Conservation (phyloP, 2,113 vertebrate species). For the Forbesichthys agassizii region DNA sequence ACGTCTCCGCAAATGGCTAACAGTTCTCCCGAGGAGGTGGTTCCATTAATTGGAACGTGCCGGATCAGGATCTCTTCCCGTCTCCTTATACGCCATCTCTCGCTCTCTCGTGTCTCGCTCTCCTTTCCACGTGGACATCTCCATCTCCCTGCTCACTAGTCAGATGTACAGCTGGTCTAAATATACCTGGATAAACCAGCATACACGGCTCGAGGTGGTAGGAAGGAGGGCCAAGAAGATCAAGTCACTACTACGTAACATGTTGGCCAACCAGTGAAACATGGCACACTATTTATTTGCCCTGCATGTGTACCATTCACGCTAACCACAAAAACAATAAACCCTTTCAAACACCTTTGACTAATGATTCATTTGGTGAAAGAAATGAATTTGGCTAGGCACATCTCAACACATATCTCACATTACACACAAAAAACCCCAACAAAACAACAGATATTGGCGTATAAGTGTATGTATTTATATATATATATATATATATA, state of each 20-base stretch:
- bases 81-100: conserved; percentile 52
- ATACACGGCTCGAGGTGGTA: background rate
- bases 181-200: conserved; percentile 31
- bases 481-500: too few relatives aligned
- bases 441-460: too few relatives aligned
- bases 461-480: too few relatives aligned
- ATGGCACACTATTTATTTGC: too few relatives aligned
- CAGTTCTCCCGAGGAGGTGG: conserved; percentile 61
- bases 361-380: too few relatives aligned
- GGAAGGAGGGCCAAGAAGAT: too few relatives aligned
- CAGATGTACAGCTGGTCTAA: conserved; percentile 24
- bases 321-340: too few relatives aligned
- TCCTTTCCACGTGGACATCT: background rate
- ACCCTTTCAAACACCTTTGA: too few relatives aligned
- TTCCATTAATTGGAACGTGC: conserved; percentile 75
- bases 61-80: conserved; percentile 54
- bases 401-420: background rate
- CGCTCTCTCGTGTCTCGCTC: conserved; percentile 28
- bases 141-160: background rate
- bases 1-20: conserved; percentile 69
- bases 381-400: too few relatives aligned
- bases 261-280: too few relatives aligned
- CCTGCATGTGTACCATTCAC: too few relatives aligned
- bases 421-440: background rate
- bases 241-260: too few relatives aligned